phyloP scores from a whole-genome alignment of 2,113 vertebrate species.

The Dipodomys spectabilis region DNA sequence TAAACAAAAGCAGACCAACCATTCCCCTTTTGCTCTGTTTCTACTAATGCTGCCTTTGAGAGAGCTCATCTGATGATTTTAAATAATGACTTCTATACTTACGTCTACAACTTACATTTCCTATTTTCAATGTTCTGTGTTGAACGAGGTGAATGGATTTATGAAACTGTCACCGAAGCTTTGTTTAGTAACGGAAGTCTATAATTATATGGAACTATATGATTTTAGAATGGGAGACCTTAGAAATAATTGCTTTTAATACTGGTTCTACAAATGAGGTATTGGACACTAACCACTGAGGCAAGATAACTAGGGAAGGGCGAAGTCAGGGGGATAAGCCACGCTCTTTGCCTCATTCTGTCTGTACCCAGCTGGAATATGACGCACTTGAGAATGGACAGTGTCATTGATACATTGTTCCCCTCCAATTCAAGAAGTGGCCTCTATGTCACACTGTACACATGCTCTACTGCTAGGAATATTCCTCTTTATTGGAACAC shows the following conservation, averaged over 20 bases:
- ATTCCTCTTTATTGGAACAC: slow-evolving; percentile 30
- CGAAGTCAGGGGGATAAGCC: not conserved
- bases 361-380: not conserved
- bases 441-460: not conserved
- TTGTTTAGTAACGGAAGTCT: slow-evolving; percentile 2
- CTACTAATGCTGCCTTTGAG: not conserved
- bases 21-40: not conserved
- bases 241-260: slow-evolving; percentile 10
- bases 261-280: slow-evolving; percentile 10
- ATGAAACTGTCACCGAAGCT: not conserved
- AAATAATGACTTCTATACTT: not conserved
- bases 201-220: slow-evolving; percentile 21
- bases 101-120: not conserved
- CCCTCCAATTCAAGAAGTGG: not conserved
- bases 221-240: slow-evolving; percentile 35
- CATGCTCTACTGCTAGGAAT: not conserved
- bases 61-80: not conserved
- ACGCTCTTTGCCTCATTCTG: not conserved
- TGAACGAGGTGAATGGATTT: not conserved
- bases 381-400: not conserved
- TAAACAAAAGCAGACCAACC: no score
- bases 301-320: not conserved
- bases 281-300: not conserved
- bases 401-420: not conserved
- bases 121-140: not conserved